phyloP scores from a whole-genome alignment of 2,888 invertebrate species.

The Adelphocoris suturalis region DNA sequence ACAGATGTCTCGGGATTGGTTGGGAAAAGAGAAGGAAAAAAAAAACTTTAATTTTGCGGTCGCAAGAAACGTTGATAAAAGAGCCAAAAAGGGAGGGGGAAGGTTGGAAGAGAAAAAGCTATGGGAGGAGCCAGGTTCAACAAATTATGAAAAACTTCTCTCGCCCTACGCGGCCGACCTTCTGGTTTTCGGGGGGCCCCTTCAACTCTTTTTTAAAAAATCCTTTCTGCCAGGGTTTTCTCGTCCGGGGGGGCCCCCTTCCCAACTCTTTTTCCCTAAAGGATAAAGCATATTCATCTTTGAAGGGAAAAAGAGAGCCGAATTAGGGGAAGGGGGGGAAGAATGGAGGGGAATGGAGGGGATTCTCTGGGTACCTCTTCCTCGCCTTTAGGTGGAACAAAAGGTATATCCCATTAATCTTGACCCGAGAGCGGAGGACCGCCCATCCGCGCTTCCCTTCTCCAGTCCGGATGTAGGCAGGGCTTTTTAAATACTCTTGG shows the following conservation, averaged over 20 bases:
- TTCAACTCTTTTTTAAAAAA: slow-evolving; percentile 48
- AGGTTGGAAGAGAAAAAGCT: slow-evolving; percentile 73
- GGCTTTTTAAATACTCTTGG: slow-evolving; percentile 71
- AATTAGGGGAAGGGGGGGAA: slow-evolving; percentile 45
- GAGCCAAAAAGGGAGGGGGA: slow-evolving; percentile 59
- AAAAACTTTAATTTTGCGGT: slow-evolving; percentile 70
- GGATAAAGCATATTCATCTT: slow-evolving; percentile 70
- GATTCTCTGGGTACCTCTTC: not conserved
- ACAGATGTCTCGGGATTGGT: slow-evolving; percentile 68
- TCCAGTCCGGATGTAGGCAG: slow-evolving; percentile 63
- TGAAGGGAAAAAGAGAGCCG: slow-evolving; percentile 50
- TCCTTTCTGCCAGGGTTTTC: slow-evolving; percentile 38
- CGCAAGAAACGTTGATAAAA: slow-evolving; percentile 67
- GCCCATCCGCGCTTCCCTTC: slow-evolving; percentile 25
- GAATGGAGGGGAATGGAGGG: not conserved
- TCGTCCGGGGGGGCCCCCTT: not conserved
- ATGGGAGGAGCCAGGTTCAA: slow-evolving; percentile 70
- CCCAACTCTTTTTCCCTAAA: slow-evolving; percentile 25
- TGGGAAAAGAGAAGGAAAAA: slow-evolving; percentile 42
- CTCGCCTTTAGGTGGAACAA: slow-evolving; percentile 63
- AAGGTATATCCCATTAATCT: slow-evolving; percentile 70
- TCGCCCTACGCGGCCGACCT: slow-evolving; percentile 37
- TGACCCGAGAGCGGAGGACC: slow-evolving; percentile 52
- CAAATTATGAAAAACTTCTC: slow-evolving; percentile 69
- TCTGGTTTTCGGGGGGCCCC: slow-evolving; percentile 15